A percentile compares a stretch with the other conserved stretches of the same genome.
Conservation (phyloP, 2,888 invertebrate species). For the Agrilus cyanescens region DNA sequence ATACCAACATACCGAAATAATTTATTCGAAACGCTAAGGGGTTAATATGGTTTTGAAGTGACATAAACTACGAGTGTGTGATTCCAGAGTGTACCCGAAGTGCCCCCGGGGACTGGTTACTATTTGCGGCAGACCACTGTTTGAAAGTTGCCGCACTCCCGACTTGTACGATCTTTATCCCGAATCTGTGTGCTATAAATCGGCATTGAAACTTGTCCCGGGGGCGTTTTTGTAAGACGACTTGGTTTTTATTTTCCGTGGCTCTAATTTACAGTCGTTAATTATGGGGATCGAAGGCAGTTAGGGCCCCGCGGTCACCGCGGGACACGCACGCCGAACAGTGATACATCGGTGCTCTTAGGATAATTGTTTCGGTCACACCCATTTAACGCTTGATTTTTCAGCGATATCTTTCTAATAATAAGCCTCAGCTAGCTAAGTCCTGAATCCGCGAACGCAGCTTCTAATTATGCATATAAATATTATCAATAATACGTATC, state of each 20-base stretch:
- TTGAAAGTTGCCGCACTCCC: too few relatives aligned
- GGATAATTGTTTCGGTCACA: constrained; percentile 36
- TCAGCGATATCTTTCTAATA: constrained; percentile 27
- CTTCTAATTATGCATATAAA: too few relatives aligned
- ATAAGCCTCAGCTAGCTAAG: constrained; percentile 14
- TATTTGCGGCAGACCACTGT: too few relatives aligned
- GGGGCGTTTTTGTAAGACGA: too few relatives aligned
- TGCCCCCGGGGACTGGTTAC: too few relatives aligned
- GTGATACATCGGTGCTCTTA: constrained; percentile 34
- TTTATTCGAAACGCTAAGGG: not conserved
- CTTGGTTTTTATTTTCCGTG: constrained; percentile 21
- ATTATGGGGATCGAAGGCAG: constrained; percentile 33
- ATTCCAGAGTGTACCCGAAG: not conserved
- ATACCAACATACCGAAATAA: too few relatives aligned
- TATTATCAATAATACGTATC: too few relatives aligned
- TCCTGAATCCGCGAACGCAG: constrained; percentile 10
- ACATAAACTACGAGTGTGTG: not conserved
- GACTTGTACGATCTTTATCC: too few relatives aligned
- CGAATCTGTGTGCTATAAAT: too few relatives aligned
- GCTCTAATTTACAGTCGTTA: constrained; percentile 35
- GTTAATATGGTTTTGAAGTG: not conserved
- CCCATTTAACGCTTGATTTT: constrained; percentile 33
- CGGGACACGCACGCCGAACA: constrained; percentile 11
- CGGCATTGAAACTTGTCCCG: too few relatives aligned
- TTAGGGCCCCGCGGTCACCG: constrained; percentile 28